phyloP scores from a whole-genome alignment of 23 tunicate species.

The Trididemnum miniatum region DNA sequence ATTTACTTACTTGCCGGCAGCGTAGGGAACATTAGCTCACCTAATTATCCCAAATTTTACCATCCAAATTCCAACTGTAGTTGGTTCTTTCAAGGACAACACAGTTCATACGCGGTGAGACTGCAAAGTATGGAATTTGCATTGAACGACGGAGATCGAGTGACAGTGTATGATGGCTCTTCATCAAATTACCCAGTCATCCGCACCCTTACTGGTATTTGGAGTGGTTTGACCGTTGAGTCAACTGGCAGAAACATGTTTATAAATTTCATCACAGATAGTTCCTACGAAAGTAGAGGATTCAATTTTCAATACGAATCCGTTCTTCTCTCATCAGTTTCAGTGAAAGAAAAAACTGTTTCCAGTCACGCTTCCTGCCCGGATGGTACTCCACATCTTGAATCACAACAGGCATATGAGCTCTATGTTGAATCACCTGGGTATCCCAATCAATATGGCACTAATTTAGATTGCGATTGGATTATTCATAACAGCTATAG shows the following conservation, averaged over 20 bases:
- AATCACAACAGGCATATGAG: neutral
- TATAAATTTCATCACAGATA: neutral
- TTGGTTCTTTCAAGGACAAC: constrained; percentile 2
- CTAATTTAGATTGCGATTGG: constrained; percentile 1
- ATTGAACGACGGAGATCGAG: neutral
- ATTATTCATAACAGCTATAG: neutral
- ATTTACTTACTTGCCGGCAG: neutral
- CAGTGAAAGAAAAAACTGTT: neutral
- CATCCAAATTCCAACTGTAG: neutral
- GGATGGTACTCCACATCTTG: neutral
- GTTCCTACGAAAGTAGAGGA: neutral
- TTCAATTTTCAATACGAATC: neutral
- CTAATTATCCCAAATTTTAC: constrained; percentile 5
- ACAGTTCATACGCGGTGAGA: neutral
- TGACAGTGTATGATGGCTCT: neutral
- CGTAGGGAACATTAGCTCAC: neutral
- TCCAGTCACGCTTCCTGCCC: neutral
- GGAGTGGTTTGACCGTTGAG: neutral
- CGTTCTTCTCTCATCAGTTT: neutral
- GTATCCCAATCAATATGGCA: neutral
- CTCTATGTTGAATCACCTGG: neutral
- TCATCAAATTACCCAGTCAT: neutral
- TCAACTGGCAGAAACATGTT: neutral
- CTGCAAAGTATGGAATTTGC: neutral
- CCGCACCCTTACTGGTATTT: neutral